These are phyloP conservation scores for Lasioglossum marginatum DNA, from an alignment of 2,888 invertebrate genomes.

Conservation along the genomic window DNA sequence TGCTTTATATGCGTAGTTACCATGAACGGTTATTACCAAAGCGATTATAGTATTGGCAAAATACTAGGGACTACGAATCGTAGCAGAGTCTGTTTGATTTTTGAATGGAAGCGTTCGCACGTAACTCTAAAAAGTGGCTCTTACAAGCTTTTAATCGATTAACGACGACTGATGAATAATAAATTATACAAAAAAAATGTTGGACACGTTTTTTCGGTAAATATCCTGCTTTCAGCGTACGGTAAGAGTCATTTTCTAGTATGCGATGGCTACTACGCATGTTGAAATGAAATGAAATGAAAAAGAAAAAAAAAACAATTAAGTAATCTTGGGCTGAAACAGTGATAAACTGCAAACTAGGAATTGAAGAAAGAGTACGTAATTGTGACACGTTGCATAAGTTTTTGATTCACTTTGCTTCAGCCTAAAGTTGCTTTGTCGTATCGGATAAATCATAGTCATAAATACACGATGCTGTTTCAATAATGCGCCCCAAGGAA, in stretches of 20 bases:
- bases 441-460: constrained; percentile 30
- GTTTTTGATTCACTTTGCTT: constrained; percentile 56
- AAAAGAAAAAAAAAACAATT: neutral
- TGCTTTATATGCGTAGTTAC: constrained; percentile 58
- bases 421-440: constrained; percentile 65
- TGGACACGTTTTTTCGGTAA: constrained; percentile 20
- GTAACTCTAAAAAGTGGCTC: constrained; percentile 18
- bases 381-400: constrained; percentile 25
- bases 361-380: constrained; percentile 56
- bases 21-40: constrained; percentile 55
- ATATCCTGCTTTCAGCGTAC: neutral
- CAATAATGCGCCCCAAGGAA: constrained; percentile 34
- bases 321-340: constrained; percentile 61
- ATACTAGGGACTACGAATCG: constrained; percentile 27
- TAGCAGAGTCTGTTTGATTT: constrained; percentile 22
- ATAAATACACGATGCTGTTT: constrained; percentile 25
- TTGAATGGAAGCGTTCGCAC: constrained; percentile 21
- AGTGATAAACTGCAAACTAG: constrained; percentile 39
- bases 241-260: constrained; percentile 47
- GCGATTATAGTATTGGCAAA: constrained; percentile 56
- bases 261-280: constrained; percentile 42
- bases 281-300: constrained; percentile 11
- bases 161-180: constrained; percentile 12
- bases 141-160: constrained; percentile 23
- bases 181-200: constrained; percentile 24